Base-by-base conservation (phyloP, 2,888 invertebrate genomes). In the Bimastos eiseni region DNA sequence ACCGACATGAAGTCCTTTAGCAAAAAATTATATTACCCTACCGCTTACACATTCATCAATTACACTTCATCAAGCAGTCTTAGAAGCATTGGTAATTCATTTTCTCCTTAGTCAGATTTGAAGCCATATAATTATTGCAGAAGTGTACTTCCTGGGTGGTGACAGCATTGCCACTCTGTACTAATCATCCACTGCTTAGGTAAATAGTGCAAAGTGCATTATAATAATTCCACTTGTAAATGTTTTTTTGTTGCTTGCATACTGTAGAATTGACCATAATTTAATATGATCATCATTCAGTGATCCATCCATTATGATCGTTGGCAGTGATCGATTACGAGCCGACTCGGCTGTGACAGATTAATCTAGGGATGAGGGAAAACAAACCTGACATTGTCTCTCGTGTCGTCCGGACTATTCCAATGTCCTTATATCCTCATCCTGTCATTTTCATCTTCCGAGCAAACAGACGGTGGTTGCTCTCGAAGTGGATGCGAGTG, bases 381-480 rank as follows among this genome's bases (percentile, higher is more conserved):
- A 70, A 70, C 70, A 70, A n/a, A n/a, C 70, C n/a, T 1, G n/a
- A 70, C 70, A n/a, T 70, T 70, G 70, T 70, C 70, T 70, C 70
- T 70, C 70, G 11, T 70, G 70, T 70, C 70, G n/a, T 70, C 70
- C 70, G 13, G 70, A 70, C 70, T 70, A 70, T 70, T 70, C 70
- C 5, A 11, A 70, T n/a, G 30, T 70, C 8, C 70, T 70, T 70
- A 70, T 70, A n/a, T 70, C 13, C 30, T 70, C 70, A n/a, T n/a
- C 70, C n/a, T 70, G 70, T 70, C 70, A 70, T 70, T 70, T 70
- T 70, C 70, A 70, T 70, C 70, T 70, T 70, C 70, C n/a, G 70
- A 70, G 13, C 70, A 70, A 70, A 70, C 70, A 70, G 70, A n/a
- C 70, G 49, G 49, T 44, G 44, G 44, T 49, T 19, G 49, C 49